Evolutionary conservation across 1,140 invertebrate genomes (phyloP).

Genomic region (Notospermus geniculatus): DNA sequence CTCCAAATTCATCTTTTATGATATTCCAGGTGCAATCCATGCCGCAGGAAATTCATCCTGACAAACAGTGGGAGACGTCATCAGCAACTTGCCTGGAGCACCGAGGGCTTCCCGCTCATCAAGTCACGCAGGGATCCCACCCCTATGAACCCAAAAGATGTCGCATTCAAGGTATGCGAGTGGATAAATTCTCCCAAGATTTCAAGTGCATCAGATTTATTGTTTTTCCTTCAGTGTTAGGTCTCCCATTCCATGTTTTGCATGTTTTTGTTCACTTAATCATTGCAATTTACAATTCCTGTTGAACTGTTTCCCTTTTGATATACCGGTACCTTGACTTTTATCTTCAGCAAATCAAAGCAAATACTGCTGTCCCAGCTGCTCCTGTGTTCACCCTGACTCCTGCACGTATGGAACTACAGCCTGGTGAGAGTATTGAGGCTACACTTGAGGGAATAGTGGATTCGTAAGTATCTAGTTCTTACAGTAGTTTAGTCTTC

Average conservation of each 20-base stretch:
- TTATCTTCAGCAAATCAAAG: slow-evolving; percentile 37
- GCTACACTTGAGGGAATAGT: too few species aligned
- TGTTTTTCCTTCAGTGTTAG: background rate
- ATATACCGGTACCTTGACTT: too few species aligned
- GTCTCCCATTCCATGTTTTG: too few species aligned
- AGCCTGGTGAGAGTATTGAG: slow-evolving; percentile 49
- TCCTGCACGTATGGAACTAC: slow-evolving; percentile 51
- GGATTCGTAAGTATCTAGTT: too few species aligned
- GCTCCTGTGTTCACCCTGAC: slow-evolving; percentile 47
- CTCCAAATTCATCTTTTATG: background rate
- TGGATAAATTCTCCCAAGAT: background rate
- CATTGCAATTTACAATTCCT: too few species aligned
- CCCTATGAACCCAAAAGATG: slow-evolving; percentile 38
- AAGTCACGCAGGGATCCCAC: slow-evolving; percentile 40
- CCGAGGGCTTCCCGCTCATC: slow-evolving; percentile 28
- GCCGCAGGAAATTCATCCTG: slow-evolving; percentile 44
- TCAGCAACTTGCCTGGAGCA: slow-evolving; percentile 52
- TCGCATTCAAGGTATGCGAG: slow-evolving; percentile 37
- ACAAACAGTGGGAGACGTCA: slow-evolving; percentile 55
- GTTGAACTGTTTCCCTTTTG: too few species aligned
- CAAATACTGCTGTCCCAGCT: slow-evolving; percentile 29
- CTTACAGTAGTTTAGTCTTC: too few species aligned
- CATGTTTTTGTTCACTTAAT: too few species aligned
- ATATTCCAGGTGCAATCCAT: slow-evolving; percentile 38
- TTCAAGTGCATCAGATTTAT: background rate